Base-by-base conservation (phyloP, 2,888 invertebrate genomes). In the Calameuta pallipes region DNA sequence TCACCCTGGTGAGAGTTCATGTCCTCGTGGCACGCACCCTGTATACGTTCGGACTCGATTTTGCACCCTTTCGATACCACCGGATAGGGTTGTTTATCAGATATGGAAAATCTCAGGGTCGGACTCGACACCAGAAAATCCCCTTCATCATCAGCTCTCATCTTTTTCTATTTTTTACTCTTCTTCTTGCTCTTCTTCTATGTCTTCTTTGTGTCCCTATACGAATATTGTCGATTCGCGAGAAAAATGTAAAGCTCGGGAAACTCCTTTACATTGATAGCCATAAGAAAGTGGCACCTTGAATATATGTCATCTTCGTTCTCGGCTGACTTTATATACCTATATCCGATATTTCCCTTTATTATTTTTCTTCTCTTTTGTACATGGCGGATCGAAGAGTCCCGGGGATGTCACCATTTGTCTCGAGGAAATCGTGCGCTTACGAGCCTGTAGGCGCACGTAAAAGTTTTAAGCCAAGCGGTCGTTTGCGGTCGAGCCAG, bases 21-120 rank as follows among this genome's bases (percentile, higher is more conserved):
- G 88, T 88, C 84, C 82, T 82, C 80, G 83, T 84, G 87, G 83
- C 89, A 89, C 89, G 89, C 88, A 88, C 84, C 82, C 78, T 76
- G 75, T 56, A 56, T 73, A 74, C 74, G 74, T 12, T 36, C 23
- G 11, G 12, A 33, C 74, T 34, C 35, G 77, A 78, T 80, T 78
- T 56, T 78, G 79, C 76, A 74, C 73, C 36, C 36, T 69, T 74
- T 73, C 71, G 74, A 74, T 74, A 36, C 35, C 23, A n/a, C 37
- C 74, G 74, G 36, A 74, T 74, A 30, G 74, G 74, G n/a, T 36
- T 33, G 74, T 74, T 74, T 74, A 74, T 74, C 74, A n/a, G 74
- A 37, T 74, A 37, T 34, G 74, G 34, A 71, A 71, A 31, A 71
- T 71, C 11, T 71, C 33, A 34, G 31, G 33, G 12, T 34, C 31